Conservation (phyloP, 2,888 invertebrate genomes). For the Drosophila birchii region DNA sequence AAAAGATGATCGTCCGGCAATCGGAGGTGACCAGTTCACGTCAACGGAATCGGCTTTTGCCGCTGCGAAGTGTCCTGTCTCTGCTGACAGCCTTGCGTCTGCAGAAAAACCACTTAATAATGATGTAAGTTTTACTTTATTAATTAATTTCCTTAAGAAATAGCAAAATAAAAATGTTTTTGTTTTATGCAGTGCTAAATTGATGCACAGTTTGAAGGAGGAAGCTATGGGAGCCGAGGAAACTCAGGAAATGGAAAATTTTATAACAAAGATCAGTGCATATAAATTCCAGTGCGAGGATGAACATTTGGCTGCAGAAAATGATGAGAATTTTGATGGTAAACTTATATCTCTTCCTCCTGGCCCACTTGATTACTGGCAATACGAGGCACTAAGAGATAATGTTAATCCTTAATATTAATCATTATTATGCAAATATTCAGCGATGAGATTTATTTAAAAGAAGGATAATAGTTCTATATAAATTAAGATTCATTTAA, state of each 20-base stretch:
- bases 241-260: constrained; percentile 43
- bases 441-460: background rate
- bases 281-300: constrained; percentile 57
- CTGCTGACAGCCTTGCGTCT: constrained; percentile 49
- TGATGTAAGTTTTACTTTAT: constrained; percentile 37
- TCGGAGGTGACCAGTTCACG: background rate
- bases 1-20: constrained; percentile 27
- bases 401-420: too few species aligned
- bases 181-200: constrained; percentile 40
- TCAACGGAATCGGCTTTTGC: constrained; percentile 31
- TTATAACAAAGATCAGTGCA: constrained; percentile 48
- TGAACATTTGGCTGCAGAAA: constrained; percentile 3
- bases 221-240: constrained; percentile 17
- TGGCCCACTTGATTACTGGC: constrained; percentile 55
- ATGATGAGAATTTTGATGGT: background rate
- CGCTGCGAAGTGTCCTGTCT: constrained; percentile 32
- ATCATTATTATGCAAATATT: too few species aligned
- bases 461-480: background rate
- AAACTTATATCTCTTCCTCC: constrained; percentile 41
- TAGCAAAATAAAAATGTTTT: background rate
- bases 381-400: constrained; percentile 15
- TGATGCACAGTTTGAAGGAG: constrained; percentile 33
- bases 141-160: too few species aligned
- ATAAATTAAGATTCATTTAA: background rate
- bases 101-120: constrained; percentile 39